Conservation (phyloP, 2,113 vertebrate species). For the Coregonus clupeaformis region DNA sequence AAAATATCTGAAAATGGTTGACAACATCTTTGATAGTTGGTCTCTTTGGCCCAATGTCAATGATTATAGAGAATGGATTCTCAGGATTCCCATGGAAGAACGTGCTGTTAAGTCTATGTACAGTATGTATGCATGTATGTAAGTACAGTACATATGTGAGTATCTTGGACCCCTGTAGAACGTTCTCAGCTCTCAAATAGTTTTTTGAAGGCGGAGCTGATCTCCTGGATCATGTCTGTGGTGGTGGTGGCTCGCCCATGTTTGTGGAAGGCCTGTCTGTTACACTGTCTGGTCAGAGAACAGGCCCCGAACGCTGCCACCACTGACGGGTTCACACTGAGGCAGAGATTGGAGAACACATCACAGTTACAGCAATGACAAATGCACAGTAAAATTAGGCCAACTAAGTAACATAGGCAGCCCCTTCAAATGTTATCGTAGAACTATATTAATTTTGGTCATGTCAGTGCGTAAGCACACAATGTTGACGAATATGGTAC, state of each 20-base stretch:
- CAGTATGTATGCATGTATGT: too few species aligned
- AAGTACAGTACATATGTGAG: background rate
- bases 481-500: slow-evolving; percentile 56
- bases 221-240: slow-evolving; percentile 91
- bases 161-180: background rate
- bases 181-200: slow-evolving; percentile 86
- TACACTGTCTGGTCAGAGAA: slow-evolving; percentile 87
- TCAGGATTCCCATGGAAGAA: too few species aligned
- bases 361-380: background rate
- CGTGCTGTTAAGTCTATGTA: too few species aligned
- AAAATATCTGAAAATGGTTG: background rate
- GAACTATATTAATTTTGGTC: too few species aligned
- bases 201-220: slow-evolving; percentile 86
- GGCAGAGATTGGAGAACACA: background rate
- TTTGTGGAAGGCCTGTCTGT: slow-evolving; percentile 89
- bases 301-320: slow-evolving; percentile 91
- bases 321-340: slow-evolving; percentile 82
- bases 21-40: background rate
- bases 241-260: slow-evolving; percentile 89
- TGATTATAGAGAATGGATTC: too few species aligned
- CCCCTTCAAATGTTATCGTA: too few species aligned
- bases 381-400: too few species aligned
- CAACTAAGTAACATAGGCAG: too few species aligned
- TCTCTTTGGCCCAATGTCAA: too few species aligned
- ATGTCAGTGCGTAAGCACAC: too few species aligned